Evolutionary conservation across 2,797 vertebrate genomes (phyloP), one percentile per base, ranked within the genome.

Genomic region (Hipposideros larvatus): DNA sequence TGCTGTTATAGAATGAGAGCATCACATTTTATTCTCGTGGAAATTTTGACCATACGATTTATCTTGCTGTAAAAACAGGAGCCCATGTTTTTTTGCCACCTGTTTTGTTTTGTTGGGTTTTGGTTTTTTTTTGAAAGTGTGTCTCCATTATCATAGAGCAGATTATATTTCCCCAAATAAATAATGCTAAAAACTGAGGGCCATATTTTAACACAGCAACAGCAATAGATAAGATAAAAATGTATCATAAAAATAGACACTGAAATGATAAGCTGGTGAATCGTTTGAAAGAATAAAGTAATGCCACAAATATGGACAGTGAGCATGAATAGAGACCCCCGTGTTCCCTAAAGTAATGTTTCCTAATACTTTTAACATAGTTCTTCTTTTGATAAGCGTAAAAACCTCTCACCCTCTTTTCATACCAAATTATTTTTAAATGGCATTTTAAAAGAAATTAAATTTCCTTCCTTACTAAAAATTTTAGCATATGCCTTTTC

Each of bases 281-380:
- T 24, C 90, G 68, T 93, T 63, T 63, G 55, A 59, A 91, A 86
- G 55, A 88, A 71, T 43, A 59, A 75, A 90, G 26, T 78, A 79
- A 61, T 48, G 34, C 26, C 37, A 28, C 13, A 41, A 43, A 51
- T 78, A 22, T 43, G 11, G 41, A 70, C 41, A 28, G 5, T 46
- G 41, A 78, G 46, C 37, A 13, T 28, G 22, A 59, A 73, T 7
- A 10, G 21, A 46, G 14, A n/a, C 57, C 37, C 5, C 11, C 11
- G 16, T 28, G 24, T 66, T 78, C 28, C 48, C 14, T 68, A 22
- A 86, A 61, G 11, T 66, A 57, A 61, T n/a, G 3, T 16, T 86
- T 65, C 18, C 57, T n/a, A 41, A 3, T 91, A 11, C 74, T 83
- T 73, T 48, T 34, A 75, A 79, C 26, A 28, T 34, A 66, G 75